Evolutionary conservation across 2,113 vertebrate species (phyloP).

Genomic region (Sphaerodactylus townsendi): DNA sequence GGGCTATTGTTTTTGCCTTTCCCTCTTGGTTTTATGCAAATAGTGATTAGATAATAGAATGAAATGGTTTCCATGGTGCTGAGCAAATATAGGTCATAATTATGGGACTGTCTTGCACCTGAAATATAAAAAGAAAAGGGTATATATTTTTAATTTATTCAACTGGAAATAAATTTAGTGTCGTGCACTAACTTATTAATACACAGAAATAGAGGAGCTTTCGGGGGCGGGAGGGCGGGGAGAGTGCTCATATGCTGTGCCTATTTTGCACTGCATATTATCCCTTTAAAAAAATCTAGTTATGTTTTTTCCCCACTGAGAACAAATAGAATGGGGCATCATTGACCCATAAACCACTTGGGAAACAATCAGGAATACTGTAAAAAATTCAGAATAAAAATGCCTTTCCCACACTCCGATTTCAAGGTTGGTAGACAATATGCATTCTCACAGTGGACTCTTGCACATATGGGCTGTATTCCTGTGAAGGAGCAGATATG

Average conservation of each 20-base stretch:
- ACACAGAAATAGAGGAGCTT: slow-evolving; percentile 23
- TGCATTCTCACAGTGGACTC: neutral
- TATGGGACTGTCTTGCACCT: slow-evolving; percentile 71
- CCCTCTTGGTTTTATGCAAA: slow-evolving; percentile 76
- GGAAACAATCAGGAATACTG: neutral
- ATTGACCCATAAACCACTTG: neutral
- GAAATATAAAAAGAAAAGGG: slow-evolving; percentile 70
- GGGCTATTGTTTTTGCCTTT: slow-evolving; percentile 62
- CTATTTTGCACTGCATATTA: slow-evolving; percentile 42
- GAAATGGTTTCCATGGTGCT: slow-evolving; percentile 81
- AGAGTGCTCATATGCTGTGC: slow-evolving; percentile 40
- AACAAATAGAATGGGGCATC: neutral
- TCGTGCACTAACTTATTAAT: slow-evolving; percentile 30
- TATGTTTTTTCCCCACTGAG: neutral
- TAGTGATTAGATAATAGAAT: slow-evolving; percentile 78
- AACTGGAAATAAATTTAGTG: slow-evolving; percentile 62
- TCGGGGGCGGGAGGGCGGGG: too few relatives aligned
- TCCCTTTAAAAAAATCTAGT: neutral
- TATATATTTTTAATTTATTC: slow-evolving; percentile 70
- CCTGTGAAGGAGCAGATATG: neutral
- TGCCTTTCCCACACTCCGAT: neutral
- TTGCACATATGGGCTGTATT: neutral
- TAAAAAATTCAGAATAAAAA: neutral
- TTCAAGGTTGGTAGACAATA: neutral
- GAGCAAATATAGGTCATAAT: slow-evolving; percentile 76